These are phyloP conservation scores for Stomorhina lunata DNA, from an alignment of 2,888 invertebrate genomes.

Conservation along the genomic window DNA sequence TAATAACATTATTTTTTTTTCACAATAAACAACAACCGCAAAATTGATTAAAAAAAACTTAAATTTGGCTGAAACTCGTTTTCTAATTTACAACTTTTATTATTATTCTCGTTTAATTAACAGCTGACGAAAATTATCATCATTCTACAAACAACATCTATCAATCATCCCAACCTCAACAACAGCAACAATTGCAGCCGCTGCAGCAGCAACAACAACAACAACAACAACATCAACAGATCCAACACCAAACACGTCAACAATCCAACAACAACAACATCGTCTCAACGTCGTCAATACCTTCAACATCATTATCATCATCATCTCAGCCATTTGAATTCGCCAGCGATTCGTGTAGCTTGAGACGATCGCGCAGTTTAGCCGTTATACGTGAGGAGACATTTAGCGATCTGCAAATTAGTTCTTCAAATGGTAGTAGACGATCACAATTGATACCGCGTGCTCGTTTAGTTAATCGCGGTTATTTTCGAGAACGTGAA, in stretches of 20 bases:
- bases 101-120: constrained; percentile 47
- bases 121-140: constrained; percentile 72
- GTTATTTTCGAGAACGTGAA: constrained; percentile 87
- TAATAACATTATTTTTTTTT: not conserved
- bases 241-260: constrained; percentile 13
- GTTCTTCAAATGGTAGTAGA: constrained; percentile 83
- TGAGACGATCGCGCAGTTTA: constrained; percentile 86
- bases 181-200: constrained; percentile 50
- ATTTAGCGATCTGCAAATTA: constrained; percentile 85
- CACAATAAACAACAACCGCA: not conserved
- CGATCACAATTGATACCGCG: constrained; percentile 90
- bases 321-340: constrained; percentile 73
- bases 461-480: constrained; percentile 88
- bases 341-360: constrained; percentile 80
- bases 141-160: constrained; percentile 70
- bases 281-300: constrained; percentile 41
- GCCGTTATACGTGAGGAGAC: constrained; percentile 89
- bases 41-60: not conserved
- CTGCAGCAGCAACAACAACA: constrained; percentile 56
- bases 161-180: constrained; percentile 51
- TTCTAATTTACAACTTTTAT: too few species aligned
- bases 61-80: constrained; percentile 13
- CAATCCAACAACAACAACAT: constrained; percentile 42
- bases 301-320: constrained; percentile 62
- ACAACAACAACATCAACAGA: constrained; percentile 32